Conservation (phyloP, 2,888 invertebrate genomes). For the Cheilosia vernalis region DNA sequence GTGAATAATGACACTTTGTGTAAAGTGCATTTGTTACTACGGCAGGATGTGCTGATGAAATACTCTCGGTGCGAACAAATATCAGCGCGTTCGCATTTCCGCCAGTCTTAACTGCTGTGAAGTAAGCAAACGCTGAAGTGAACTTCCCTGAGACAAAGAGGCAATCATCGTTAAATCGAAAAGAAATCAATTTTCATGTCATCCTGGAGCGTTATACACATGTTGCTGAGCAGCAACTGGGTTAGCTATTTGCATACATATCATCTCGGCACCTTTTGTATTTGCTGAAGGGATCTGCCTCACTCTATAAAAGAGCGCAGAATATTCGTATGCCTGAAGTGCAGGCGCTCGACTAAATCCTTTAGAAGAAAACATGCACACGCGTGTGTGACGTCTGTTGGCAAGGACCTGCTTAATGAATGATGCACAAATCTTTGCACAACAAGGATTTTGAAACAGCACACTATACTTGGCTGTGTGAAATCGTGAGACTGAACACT, state of each 20-base stretch:
- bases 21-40: slow-evolving; percentile 67
- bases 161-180: slow-evolving; percentile 67
- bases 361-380: background rate
- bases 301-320: slow-evolving; percentile 7
- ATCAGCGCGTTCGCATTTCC: slow-evolving; percentile 4
- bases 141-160: slow-evolving; percentile 65
- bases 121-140: slow-evolving; percentile 41
- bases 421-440: slow-evolving; percentile 17
- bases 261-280: slow-evolving; percentile 44
- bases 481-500: background rate
- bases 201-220: slow-evolving; percentile 42
- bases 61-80: slow-evolving; percentile 21
- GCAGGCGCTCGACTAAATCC: background rate
- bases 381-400: background rate
- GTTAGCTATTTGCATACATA: slow-evolving; percentile 62
- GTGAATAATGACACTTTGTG: slow-evolving; percentile 51
- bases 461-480: background rate
- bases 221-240: slow-evolving; percentile 46
- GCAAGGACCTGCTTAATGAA: slow-evolving; percentile 40
- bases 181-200: slow-evolving; percentile 70
- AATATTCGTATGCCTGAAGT: background rate
- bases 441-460: background rate
- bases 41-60: slow-evolving; percentile 50
- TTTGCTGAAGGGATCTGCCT: slow-evolving; percentile 36
- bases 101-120: background rate